These are phyloP conservation scores for Pachydiplax longipennis DNA, from an alignment of 2,888 invertebrate genomes.

Conservation along the genomic window DNA sequence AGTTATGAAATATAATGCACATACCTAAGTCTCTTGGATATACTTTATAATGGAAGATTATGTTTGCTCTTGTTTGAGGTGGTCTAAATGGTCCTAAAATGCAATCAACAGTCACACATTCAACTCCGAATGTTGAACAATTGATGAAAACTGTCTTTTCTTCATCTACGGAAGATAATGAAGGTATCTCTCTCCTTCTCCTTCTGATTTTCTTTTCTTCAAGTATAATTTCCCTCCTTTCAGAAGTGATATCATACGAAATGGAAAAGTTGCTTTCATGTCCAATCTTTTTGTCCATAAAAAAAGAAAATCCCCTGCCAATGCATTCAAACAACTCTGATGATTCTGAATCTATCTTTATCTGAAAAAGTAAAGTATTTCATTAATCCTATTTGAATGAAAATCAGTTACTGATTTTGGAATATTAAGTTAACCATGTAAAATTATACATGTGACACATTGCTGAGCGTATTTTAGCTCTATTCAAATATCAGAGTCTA, in stretches of 20 bases:
- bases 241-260: not conserved
- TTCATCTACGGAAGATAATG: slow-evolving; percentile 15
- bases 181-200: not conserved
- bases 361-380: not conserved
- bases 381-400: no score
- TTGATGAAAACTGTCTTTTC: slow-evolving; percentile 57
- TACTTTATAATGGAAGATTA: not conserved
- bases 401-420: no score
- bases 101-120: slow-evolving; percentile 58
- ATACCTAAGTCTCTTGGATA: not conserved
- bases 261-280: not conserved
- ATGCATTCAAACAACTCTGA: not conserved
- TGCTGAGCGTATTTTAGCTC: no score
- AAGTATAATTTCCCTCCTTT: not conserved
- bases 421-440: no score
- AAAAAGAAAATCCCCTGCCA: not conserved
- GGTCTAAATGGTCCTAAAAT: slow-evolving; percentile 56
- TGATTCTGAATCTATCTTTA: not conserved
- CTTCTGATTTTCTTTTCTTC: not conserved
- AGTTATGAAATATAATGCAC: not conserved
- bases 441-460: no score
- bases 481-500: no score
- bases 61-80: slow-evolving; percentile 51
- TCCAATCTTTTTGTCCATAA: not conserved
- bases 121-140: slow-evolving; percentile 56